phyloP scores from a whole-genome alignment of 2,113 vertebrate species.

The Holacanthus passer region DNA sequence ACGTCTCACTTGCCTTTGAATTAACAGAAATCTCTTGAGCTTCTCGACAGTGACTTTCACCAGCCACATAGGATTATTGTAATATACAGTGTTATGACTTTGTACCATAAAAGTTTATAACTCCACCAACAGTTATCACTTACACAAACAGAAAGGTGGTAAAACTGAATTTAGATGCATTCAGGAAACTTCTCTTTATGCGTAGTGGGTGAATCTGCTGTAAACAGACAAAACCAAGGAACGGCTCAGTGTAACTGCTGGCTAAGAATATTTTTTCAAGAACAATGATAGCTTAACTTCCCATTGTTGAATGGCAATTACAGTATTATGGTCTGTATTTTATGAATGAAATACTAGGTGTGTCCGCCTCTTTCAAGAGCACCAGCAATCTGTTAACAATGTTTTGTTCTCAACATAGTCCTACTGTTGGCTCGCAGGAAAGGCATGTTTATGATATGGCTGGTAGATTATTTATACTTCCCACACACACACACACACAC shows the following conservation, averaged over 20 bases:
- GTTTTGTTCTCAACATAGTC: conserved; percentile 15
- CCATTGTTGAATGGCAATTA: conserved; percentile 2
- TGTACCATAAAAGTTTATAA: background rate
- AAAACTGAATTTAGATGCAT: background rate
- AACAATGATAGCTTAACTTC: background rate
- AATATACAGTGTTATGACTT: background rate
- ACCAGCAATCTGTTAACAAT: background rate
- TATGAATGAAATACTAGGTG: background rate
- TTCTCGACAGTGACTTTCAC: background rate
- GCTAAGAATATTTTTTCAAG: background rate
- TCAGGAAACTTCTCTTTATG: background rate
- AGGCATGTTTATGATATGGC: background rate
- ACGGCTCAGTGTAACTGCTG: background rate
- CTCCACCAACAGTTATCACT: background rate
- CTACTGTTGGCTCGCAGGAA: background rate
- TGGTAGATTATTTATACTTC: background rate
- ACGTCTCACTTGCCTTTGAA: background rate
- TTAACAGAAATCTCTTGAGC: background rate
- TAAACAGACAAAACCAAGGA: background rate
- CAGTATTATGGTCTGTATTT: conserved; percentile 10
- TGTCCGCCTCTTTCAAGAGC: conserved; percentile 6
- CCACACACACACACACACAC: background rate
- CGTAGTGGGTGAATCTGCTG: background rate
- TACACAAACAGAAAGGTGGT: background rate
- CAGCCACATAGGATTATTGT: background rate